Conservation (phyloP, 1,140 invertebrate species). For the Apis dorsata region DNA sequence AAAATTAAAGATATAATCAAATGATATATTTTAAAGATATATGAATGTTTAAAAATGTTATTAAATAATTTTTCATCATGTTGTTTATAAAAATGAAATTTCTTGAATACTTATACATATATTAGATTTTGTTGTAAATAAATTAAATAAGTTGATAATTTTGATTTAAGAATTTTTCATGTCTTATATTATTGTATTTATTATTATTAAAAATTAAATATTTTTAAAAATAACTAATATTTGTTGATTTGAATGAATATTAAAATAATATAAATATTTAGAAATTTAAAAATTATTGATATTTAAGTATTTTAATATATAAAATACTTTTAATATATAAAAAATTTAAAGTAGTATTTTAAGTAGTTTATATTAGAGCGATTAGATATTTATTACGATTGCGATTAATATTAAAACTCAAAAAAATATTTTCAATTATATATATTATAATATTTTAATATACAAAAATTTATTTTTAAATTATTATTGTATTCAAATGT, state of each 20-base stretch:
- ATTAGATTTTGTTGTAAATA: neutral
- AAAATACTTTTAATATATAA: neutral
- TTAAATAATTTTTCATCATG: constrained; percentile 15
- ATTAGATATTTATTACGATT: constrained; percentile 23
- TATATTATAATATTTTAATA: neutral
- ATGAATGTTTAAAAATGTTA: neutral
- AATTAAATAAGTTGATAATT: constrained; percentile 22
- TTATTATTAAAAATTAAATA: neutral
- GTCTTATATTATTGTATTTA: neutral
- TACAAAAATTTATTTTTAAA: neutral
- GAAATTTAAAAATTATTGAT: neutral
- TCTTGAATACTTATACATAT: constrained; percentile 11
- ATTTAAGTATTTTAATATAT: neutral
- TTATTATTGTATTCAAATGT: neutral
- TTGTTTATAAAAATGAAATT: constrained; percentile 15
- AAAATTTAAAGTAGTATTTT: neutral
- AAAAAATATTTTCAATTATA: constrained; percentile 7
- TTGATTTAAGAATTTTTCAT: neutral
- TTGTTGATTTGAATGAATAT: neutral
- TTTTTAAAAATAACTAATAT: neutral
- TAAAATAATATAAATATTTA: too few relatives aligned
- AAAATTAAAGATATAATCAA: neutral
- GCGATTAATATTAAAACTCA: constrained; percentile 45
- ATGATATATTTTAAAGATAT: neutral
- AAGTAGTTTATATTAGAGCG: neutral